Evolutionary conservation across 2,797 vertebrate species (phyloP).

Genomic region (Hydrophis major): DNA sequence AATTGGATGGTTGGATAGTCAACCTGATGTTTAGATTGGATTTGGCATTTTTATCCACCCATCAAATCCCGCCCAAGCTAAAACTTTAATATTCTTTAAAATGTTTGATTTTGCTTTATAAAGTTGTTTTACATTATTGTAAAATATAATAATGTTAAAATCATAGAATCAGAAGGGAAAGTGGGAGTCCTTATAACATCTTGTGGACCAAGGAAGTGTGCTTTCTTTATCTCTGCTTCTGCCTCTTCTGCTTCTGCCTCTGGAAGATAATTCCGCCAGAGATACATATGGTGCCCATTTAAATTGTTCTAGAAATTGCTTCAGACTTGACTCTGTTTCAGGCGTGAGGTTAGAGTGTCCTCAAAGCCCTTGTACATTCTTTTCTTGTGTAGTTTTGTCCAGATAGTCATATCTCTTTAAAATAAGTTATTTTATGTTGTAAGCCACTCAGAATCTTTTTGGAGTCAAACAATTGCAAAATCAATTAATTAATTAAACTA

Average conservation of each 20-base stretch:
- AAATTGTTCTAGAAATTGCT: not conserved
- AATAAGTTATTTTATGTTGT: not conserved
- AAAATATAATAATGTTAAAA: not conserved
- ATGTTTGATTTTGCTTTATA: not conserved
- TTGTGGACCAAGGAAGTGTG: not conserved
- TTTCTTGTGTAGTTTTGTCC: not conserved
- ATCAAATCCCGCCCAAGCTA: not conserved
- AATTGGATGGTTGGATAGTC: not conserved
- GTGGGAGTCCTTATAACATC: not conserved
- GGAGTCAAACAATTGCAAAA: not conserved
- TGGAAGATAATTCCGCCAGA: not conserved
- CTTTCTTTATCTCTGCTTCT: not conserved
- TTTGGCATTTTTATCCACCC: not conserved
- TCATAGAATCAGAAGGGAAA: not conserved
- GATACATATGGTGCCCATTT: not conserved
- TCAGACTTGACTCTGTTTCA: not conserved
- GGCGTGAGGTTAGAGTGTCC: not conserved
- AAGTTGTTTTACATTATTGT: not conserved
- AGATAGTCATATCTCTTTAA: not conserved
- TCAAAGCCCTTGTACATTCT: not conserved
- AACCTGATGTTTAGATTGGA: not conserved
- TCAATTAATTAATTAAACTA: not conserved
- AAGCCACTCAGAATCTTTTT: not conserved
- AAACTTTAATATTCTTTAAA: not conserved
- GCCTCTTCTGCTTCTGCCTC: not conserved